Base-by-base conservation (phyloP, 2,797 vertebrate species). In the Dipus sagitta region DNA sequence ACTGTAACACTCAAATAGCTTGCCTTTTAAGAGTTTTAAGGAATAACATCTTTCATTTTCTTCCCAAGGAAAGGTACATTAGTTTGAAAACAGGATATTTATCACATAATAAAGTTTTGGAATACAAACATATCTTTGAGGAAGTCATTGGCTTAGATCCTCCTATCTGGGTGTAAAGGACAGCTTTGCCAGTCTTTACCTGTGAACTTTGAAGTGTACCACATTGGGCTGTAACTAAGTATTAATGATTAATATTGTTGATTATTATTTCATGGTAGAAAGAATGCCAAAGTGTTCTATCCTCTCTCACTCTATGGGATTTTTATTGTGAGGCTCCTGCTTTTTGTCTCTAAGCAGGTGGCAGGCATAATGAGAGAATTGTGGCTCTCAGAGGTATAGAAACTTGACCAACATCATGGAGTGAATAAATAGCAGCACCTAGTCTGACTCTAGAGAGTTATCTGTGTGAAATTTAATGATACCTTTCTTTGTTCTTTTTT, bases 21-120 rank as follows among this genome's bases (percentile, higher is more conserved):
- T n/a, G 32, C 42, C 32, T 26, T 92, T 91, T 47, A 64, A 64
- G 17, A 88, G 21, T 92, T 94, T 89, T 80, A 93, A 83, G 54
- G 76, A 34, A 90, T 68, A 34, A 6, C 23, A 8, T 18, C 11
- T 78, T 60, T 47, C 38, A 81, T 75, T 82, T 23, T 23, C 91
- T 71, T 28, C 76, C 6, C 76, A 91, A 78, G 28, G 81, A 92
- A 92, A 26, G 47, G 0, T n/a, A 2, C 12, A 91, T 89, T 92
- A n/a, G 65, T 90, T 94, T 81, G 26, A 86, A 85, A 74, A 90
- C 1, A 75, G 26, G 15, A 12, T 47, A 77, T 79, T 94, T 81
- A 89, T 80, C 70, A 13, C 2, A 42, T 24, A 60, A 28, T 83
- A 52, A 82, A 78, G 12, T 17, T 87, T 82, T 68, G 30, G n/a